Base-by-base conservation (phyloP, 2,888 invertebrate species). In the Polydrusus tereticollis region DNA sequence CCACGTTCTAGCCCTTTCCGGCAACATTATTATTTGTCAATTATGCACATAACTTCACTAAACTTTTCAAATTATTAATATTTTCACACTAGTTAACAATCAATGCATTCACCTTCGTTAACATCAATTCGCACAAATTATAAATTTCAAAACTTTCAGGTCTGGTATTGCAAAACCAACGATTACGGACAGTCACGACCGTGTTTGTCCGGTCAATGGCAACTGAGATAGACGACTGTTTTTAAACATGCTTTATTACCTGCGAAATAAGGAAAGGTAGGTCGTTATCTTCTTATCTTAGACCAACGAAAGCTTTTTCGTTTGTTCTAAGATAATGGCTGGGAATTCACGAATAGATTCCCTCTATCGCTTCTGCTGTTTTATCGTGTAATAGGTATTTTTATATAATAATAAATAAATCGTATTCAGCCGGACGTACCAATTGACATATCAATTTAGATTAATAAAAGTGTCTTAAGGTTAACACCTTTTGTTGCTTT, bases 201-300 rank as follows among this genome's bases (percentile, higher is more conserved):
- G 43, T n/a, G n/a, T 41, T 18, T 7, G 38, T 59, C 47, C 21
- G 50, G 23, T 59, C 69, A 23, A 68, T 14, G 38, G 10, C 20
- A 60, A 62, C 69, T 60, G 62, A 29, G 36, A 62, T 55, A 69
- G 41, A 41, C 62, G 62, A 36, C 50, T 23, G 38, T 63, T 63
- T 63, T 63, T 50, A 29, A 63, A 50, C 57, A 63, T 72, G 64
- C 50, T 72, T 68, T 72, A 63, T 72, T 68, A 69, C 69, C 69
- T 69, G 64, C 43, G 38, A 41, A 63, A 38, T 50, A 47, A 64
- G 43, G 60, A 63, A 64, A 72, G 68, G 72, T 68, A 55, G 64
- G 58, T 67, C 67, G 41, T 70, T 70, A 70, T 70, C 70, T 71
- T 47, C 47, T 72, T 67, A 67, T 72, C 71, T 70, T 43, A 59